These are phyloP conservation scores for Periplaneta americana DNA, from an alignment of 1,140 invertebrate genomes.

Conservation along the genomic window DNA sequence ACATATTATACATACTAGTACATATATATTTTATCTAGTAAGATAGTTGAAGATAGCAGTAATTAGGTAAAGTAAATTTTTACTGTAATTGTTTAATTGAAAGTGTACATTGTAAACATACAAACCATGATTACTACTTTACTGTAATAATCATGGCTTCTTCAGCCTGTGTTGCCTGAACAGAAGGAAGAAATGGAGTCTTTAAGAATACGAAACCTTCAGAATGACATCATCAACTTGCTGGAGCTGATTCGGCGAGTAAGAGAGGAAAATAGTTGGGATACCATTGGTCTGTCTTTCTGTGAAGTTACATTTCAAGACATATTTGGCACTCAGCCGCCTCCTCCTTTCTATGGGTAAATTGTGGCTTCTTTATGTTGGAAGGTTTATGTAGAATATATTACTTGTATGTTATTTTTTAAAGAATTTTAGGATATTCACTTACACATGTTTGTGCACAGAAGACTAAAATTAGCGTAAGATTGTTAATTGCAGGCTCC, in stretches of 20 bases:
- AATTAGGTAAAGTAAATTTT: too few species aligned
- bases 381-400: not conserved
- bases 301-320: conserved; percentile 8
- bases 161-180: not conserved
- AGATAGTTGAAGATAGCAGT: too few species aligned
- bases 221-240: conserved; percentile 36
- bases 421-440: too few species aligned
- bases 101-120: too few species aligned
- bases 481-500: too few species aligned
- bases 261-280: conserved; percentile 34
- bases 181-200: conserved; percentile 28
- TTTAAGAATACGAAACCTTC: conserved; percentile 30
- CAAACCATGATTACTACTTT: not conserved
- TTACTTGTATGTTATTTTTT: too few species aligned
- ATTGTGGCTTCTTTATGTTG: not conserved
- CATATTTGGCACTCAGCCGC: conserved; percentile 10
- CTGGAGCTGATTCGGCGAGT: conserved; percentile 36
- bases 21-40: too few species aligned
- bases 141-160: not conserved
- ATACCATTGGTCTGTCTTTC: conserved; percentile 15
- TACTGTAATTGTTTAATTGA: too few species aligned
- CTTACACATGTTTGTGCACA: too few species aligned
- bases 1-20: too few species aligned
- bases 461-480: too few species aligned
- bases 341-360: not conserved